A percentile compares a stretch with the other conserved stretches of the same genome.
phyloP scores from a whole-genome alignment of 1,140 invertebrate species.

The Ostrea denselamellosa region DNA sequence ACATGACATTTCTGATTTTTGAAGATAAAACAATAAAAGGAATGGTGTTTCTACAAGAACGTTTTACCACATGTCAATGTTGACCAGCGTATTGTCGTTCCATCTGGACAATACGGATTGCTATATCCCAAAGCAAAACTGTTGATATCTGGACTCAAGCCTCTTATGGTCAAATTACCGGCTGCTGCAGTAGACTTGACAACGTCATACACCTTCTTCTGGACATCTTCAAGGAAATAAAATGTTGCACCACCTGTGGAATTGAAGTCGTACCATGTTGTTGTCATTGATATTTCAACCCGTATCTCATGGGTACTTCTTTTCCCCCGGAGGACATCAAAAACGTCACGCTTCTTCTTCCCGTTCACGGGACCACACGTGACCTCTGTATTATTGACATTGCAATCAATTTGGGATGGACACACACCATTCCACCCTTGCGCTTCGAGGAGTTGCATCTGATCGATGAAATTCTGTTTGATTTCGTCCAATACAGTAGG shows the following conservation, averaged over 20 bases:
- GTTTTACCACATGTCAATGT: neutral
- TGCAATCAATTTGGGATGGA: neutral
- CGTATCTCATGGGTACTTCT: constrained; percentile 24
- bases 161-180: neutral
- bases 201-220: neutral
- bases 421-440: neutral
- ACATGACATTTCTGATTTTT: too few relatives aligned
- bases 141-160: neutral
- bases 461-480: constrained; percentile 37
- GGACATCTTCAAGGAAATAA: constrained; percentile 15
- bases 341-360: neutral
- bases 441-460: neutral
- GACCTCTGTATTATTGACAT: constrained; percentile 19
- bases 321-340: neutral
- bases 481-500: neutral
- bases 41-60: neutral
- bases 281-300: neutral
- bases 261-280: neutral
- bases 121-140: constrained; percentile 3
- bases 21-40: too few relatives aligned
- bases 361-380: neutral
- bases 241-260: neutral
- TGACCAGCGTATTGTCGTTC: neutral
- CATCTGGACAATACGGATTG: neutral
- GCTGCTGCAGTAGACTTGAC: neutral